phyloP scores from a whole-genome alignment of 2,113 vertebrate genomes.

The Caracal caracal region DNA sequence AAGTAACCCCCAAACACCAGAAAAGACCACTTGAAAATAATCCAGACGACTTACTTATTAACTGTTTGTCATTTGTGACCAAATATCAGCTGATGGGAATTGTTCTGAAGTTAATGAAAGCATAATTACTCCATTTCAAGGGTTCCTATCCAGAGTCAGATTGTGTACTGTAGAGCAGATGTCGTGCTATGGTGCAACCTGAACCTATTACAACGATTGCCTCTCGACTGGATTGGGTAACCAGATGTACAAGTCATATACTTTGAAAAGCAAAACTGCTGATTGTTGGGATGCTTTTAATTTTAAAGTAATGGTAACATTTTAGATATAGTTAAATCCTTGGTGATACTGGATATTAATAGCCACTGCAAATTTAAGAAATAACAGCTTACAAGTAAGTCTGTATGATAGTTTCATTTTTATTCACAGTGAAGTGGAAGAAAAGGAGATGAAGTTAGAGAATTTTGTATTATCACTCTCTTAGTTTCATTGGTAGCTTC shows the following conservation, averaged over 20 bases:
- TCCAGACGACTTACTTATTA: conserved; percentile 46
- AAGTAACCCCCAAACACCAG: not conserved
- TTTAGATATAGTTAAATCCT: not conserved
- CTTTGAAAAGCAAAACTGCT: conserved; percentile 47
- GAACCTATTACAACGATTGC: conserved; percentile 49
- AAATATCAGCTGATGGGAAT: conserved; percentile 37
- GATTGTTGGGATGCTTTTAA: not conserved
- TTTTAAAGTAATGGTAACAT: conserved; percentile 45
- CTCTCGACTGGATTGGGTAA: conserved; percentile 55
- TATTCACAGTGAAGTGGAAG: conserved; percentile 18
- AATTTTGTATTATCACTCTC: conserved; percentile 63
- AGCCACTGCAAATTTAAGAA: conserved; percentile 47
- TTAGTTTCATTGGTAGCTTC: conserved; percentile 66
- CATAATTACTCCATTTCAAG: conserved; percentile 64
- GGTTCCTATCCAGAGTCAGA: conserved; percentile 36
- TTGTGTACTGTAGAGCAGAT: conserved; percentile 35
- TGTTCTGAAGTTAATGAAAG: conserved; percentile 68
- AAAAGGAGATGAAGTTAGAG: conserved; percentile 30
- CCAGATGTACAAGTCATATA: conserved; percentile 49
- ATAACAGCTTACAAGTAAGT: not conserved
- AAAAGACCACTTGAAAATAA: not conserved
- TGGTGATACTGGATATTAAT: not conserved
- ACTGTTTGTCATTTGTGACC: conserved; percentile 52
- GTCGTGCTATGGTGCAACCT: conserved; percentile 26
- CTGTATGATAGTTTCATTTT: not conserved